Evolutionary conservation across 2,797 vertebrate species (phyloP), one percentile per base, ranked within the genome.

Genomic region (Channa striata): DNA sequence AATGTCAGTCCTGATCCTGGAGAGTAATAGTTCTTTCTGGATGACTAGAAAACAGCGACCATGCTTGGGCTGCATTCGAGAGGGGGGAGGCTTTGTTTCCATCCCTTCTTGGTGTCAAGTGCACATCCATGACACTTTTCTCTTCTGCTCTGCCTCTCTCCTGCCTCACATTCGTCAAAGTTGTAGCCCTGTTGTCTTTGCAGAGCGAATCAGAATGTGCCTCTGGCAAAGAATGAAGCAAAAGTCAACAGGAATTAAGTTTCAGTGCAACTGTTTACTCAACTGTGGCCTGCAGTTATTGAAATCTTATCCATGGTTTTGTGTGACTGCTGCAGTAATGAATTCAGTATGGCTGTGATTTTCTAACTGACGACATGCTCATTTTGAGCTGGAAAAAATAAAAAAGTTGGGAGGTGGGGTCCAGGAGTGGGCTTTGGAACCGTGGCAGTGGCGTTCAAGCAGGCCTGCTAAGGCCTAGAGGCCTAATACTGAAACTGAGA

Each of bases 161-260:
- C 90, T 93, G 93, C 93, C 92, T 95, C 93, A 91, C 94, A 96
- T 96, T 97, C 94, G 96, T 97, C 96, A 97, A 95, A 96, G 94
- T 93, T 94, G 93, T 95, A 96, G 95, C 95, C 94, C 94, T 95
- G 95, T 95, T 98, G 95, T 98, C 96, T 97, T 95, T 96, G 95
- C 94, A 93, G 93, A 95, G 93, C 88, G 82, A 96, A 97, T 96
- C 95, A 95, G 94, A 97, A 96, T 95, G 94, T 95, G 96, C 96
- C 95, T 93, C 95, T 96, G 95, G 97, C 97, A 93, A 94, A 95
- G 95, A 96, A 96, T 93, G 95, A 96, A 95, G 96, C 95, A 95
- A 97, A 98, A 98, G 97, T 98, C 96, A 97, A 98, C 97, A 97
- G 96, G 97, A 98, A 97, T 99, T 97, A 97, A 95, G 96, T 99